Conservation (phyloP, 2,888 invertebrate species). For the Pachycephus smyrnensis region DNA sequence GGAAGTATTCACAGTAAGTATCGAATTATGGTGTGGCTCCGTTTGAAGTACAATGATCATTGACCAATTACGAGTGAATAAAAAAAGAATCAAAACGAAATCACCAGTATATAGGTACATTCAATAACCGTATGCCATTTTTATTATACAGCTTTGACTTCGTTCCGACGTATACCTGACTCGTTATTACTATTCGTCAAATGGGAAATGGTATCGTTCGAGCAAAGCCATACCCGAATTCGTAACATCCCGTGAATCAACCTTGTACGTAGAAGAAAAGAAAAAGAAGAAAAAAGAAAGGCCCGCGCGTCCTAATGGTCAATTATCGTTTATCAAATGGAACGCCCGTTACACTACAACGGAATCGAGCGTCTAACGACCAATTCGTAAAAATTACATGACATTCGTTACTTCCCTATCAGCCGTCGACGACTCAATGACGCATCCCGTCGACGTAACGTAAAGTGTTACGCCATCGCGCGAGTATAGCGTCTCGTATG, state of each 20-base stretch:
- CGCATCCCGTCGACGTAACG: neutral
- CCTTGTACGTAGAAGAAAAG: slow-evolving; percentile 3
- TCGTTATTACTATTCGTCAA: neutral
- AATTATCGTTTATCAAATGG: neutral
- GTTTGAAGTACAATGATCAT: neutral
- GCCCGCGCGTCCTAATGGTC: neutral
- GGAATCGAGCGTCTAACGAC: neutral
- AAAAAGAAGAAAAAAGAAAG: neutral
- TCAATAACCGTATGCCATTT: fast-evolving
- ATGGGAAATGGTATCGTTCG: neutral
- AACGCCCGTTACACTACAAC: neutral
- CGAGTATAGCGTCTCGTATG: neutral
- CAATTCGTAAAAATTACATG: neutral
- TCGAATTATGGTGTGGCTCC: neutral
- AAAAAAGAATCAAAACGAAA: no score
- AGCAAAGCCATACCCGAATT: neutral
- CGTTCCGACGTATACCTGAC: neutral
- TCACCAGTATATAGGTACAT: neutral
- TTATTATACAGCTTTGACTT: neutral
- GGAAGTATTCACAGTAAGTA: no score
- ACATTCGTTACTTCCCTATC: neutral
- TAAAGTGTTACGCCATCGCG: neutral
- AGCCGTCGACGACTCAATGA: neutral
- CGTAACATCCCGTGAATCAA: neutral
- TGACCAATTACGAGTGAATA: neutral